A percentile compares a stretch with the other conserved stretches of the same genome.
Evolutionary conservation across 2,113 vertebrate species (phyloP).

Genomic region (Meriones unguiculatus): DNA sequence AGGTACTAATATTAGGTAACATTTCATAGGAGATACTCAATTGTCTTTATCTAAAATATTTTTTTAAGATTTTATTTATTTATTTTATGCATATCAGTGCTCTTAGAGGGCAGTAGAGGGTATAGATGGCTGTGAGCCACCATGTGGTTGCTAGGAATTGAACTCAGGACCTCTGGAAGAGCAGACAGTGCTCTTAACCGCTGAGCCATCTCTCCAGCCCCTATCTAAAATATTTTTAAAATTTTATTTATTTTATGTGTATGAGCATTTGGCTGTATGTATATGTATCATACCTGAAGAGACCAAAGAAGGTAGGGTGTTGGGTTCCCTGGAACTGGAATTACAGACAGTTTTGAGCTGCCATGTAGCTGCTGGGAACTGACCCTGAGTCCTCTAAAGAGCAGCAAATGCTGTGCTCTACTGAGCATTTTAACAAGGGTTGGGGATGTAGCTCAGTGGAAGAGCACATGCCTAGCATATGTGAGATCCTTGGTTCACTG

Average conservation of each 20-base stretch:
- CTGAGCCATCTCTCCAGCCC: too few species aligned
- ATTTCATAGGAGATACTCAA: constrained; percentile 4
- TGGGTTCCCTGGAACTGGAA: background rate
- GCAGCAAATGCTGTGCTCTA: background rate
- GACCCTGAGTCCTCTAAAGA: background rate
- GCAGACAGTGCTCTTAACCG: too few species aligned
- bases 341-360: background rate
- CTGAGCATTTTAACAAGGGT: background rate
- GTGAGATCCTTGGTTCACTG: background rate
- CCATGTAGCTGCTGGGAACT: background rate
- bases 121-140: too few species aligned
- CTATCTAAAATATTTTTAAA: background rate
- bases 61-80: background rate
- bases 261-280: background rate
- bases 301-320: background rate
- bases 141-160: too few species aligned
- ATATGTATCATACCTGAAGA: background rate
- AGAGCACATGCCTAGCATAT: background rate
- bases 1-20: constrained; percentile 31
- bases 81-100: too few species aligned
- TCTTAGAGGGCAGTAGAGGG: too few species aligned
- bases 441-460: background rate
- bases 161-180: too few species aligned
- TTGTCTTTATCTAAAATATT: constrained; percentile 23
- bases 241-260: background rate